A percentile compares a stretch with the other conserved stretches of the same genome.
Evolutionary conservation across 64 coral and sea anemone species (phyloP).

Genomic region (Platygyra sinensis): DNA sequence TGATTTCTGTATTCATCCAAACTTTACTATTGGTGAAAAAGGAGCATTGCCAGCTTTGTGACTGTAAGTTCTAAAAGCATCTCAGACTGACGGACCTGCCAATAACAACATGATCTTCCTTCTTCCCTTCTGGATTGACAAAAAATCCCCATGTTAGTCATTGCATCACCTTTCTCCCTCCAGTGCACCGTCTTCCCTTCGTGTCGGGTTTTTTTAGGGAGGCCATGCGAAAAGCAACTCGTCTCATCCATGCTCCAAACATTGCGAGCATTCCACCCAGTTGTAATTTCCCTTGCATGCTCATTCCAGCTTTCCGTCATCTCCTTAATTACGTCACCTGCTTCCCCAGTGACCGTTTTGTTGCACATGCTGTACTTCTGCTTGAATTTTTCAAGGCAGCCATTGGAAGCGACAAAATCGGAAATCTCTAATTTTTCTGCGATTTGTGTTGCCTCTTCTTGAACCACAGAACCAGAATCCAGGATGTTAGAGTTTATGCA

Average conservation of each 20-base stretch:
- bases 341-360: conserved; percentile 47
- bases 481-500: conserved; percentile 65
- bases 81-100: neutral
- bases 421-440: conserved; percentile 40
- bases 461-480: conserved; percentile 44
- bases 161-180: conserved; percentile 25
- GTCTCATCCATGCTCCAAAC: conserved; percentile 71
- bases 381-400: conserved; percentile 63
- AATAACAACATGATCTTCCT: conserved; percentile 23
- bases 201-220: conserved; percentile 39
- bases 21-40: conserved; percentile 6
- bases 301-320: conserved; percentile 43
- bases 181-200: conserved; percentile 38
- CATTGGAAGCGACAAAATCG: conserved; percentile 41
- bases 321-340: conserved; percentile 41
- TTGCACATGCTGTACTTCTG: conserved; percentile 18
- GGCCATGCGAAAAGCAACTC: conserved; percentile 44
- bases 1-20: conserved; percentile 65
- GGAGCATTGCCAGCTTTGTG: neutral
- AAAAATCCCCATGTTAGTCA: conserved; percentile 7
- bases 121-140: conserved; percentile 21
- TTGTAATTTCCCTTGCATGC: conserved; percentile 60
- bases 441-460: conserved; percentile 41
- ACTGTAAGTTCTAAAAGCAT: conserved; percentile 1
- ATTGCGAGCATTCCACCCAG: conserved; percentile 11